Base-by-base conservation (phyloP, 1,140 invertebrate species). In the Liolophura sinensis region DNA sequence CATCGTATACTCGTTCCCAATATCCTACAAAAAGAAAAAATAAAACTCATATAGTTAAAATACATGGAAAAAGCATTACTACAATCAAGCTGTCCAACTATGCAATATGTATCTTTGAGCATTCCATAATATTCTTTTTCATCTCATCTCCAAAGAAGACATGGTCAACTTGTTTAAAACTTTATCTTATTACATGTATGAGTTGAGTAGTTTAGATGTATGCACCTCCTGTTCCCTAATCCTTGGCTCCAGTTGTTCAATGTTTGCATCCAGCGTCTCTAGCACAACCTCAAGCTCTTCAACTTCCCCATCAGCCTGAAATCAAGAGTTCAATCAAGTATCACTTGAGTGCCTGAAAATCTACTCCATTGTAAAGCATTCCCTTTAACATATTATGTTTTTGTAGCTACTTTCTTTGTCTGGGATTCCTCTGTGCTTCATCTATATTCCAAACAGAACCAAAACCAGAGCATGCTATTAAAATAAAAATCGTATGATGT, bases 1-100 rank as follows among this genome's bases (percentile, higher is more conserved):
- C 73, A 82, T 72, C 20, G 64, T 75, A 62, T 78, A 82, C 0
- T 69, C 71, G 49, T 69, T 54, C 4, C 79, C 80, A 62, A 74
- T 67, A 49, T 52, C 61, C 68, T 73, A 51, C 7, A 49, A 51
- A 24, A 5, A 51, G 58, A 40, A 58, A 31, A 52, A 27, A 25
- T n/a, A 65, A 65, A n/a, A n/a, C n/a, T n/a, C n/a, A 49, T 25
- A 3, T 46, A 55, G 16, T n/a, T 24, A 47, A 50, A 54, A 54
- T 56, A 54, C 11, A 14, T 15, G 52, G 18, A 18, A 1, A 54
- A 46, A 50, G 20, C 12, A 31, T 40, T 3, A 48, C 16, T 18
- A 56, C 14, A 22, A 54, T 0, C 24, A 25, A 46, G n/a, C 14
- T 20, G 15, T 49, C 56, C 12, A 63, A 25, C 25, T 40, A 59